A percentile compares a stretch with the other conserved stretches of the same genome.
These are phyloP conservation scores for Neodiprion lecontei DNA, from an alignment of 1,140 invertebrate genomes.

Conservation along the genomic window DNA sequence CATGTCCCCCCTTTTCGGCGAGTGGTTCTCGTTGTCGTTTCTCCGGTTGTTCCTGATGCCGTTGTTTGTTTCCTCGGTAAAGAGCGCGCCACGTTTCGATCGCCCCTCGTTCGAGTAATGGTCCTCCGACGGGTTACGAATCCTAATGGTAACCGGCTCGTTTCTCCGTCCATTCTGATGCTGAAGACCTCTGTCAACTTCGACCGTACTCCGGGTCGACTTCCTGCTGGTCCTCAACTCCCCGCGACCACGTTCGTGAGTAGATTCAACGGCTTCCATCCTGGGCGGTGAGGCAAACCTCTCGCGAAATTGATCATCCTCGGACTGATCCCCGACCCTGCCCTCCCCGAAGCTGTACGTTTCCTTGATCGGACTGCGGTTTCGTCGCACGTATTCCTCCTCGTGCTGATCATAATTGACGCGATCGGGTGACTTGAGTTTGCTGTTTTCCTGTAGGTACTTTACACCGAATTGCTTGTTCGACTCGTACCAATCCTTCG, in stretches of 20 bases:
- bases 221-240: background rate
- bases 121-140: slow-evolving; percentile 22
- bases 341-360: background rate
- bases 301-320: background rate
- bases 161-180: slow-evolving; percentile 11
- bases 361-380: background rate
- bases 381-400: background rate
- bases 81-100: background rate
- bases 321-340: background rate
- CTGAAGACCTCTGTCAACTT: slow-evolving; percentile 19
- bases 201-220: slow-evolving; percentile 13
- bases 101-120: slow-evolving; percentile 19
- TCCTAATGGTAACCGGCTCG: slow-evolving; percentile 15
- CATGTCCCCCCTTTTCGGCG: slow-evolving; percentile 19
- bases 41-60: background rate
- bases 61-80: background rate
- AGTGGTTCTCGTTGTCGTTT: slow-evolving; percentile 11
- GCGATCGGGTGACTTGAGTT: slow-evolving; percentile 18
- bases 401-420: background rate
- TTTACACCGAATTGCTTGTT: slow-evolving; percentile 40
- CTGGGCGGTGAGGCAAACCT: background rate
- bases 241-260: background rate
- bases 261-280: background rate
- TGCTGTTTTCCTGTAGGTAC: slow-evolving; percentile 40
- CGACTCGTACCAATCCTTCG: slow-evolving; percentile 48